Evolutionary conservation across 2,797 vertebrate species (phyloP).

Genomic region (Astyanax mexicanus): DNA sequence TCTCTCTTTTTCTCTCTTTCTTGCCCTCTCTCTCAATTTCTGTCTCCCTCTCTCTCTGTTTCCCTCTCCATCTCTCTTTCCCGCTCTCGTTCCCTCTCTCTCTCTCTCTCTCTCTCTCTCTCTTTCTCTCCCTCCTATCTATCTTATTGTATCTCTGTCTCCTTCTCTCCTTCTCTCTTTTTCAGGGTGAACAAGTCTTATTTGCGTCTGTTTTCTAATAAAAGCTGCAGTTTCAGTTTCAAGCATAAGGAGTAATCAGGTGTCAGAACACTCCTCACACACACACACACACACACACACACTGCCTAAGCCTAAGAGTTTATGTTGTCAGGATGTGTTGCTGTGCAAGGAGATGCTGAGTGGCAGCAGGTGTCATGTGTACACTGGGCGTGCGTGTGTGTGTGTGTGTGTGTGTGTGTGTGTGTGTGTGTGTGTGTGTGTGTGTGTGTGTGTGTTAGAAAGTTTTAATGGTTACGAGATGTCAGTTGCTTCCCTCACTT

Average conservation of each 20-base stretch:
- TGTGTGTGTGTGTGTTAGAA: background rate
- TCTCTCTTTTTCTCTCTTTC: no score
- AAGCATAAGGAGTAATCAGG: no score
- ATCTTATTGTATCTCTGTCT: no score
- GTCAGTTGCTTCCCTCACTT: constrained; percentile 24
- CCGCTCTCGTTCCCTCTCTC: background rate
- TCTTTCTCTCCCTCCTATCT: no score
- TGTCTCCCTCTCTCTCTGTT: no score
- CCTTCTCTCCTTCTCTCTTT: no score
- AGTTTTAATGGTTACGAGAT: constrained; percentile 47
- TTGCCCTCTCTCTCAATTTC: no score
- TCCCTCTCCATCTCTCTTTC: no score
- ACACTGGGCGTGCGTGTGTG: constrained; percentile 13
- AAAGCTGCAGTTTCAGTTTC: no score
- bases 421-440: constrained; percentile 8
- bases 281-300: background rate
- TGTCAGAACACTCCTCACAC: no score
- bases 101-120: background rate
- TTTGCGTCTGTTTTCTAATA: no score
- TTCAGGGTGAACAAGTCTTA: no score
- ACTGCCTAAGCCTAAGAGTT: constrained; percentile 10
- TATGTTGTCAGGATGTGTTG: constrained; percentile 30
- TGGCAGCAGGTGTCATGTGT: constrained; percentile 38
- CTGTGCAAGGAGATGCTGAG: constrained; percentile 10
- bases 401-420: constrained; percentile 27